phyloP scores from a whole-genome alignment of 2,888 invertebrate species.

The Escarpia spicata region DNA sequence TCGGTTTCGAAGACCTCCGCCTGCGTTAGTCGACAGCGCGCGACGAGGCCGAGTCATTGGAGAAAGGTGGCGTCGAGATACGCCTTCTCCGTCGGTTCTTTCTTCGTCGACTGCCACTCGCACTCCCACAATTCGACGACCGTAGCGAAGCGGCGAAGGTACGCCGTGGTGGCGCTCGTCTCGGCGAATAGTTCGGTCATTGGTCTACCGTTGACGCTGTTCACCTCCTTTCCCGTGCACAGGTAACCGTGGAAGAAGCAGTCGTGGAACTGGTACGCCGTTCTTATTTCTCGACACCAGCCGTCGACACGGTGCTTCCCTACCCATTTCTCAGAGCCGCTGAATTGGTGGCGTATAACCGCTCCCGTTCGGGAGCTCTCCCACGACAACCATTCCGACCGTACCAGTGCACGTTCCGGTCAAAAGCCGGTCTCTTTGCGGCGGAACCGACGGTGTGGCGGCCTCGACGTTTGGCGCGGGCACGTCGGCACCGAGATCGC shows the following conservation, averaged over 20 bases:
- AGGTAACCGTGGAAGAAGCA: neutral
- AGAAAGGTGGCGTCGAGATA: too few relatives aligned
- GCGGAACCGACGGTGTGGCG: too few relatives aligned
- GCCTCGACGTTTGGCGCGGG: too few relatives aligned
- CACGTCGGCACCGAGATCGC: neutral
- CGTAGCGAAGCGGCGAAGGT: neutral
- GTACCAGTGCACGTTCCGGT: too few relatives aligned
- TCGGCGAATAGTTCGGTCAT: neutral
- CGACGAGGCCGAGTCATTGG: too few relatives aligned
- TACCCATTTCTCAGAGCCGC: neutral
- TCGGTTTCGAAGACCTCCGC: too few relatives aligned
- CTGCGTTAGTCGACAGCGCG: too few relatives aligned
- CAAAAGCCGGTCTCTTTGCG: too few relatives aligned
- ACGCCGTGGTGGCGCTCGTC: neutral
- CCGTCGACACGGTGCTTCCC: neutral
- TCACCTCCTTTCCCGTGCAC: neutral
- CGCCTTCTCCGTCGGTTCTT: neutral
- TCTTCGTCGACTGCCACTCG: neutral
- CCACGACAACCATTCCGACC: neutral
- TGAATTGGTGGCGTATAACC: neutral
- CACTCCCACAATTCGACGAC: neutral
- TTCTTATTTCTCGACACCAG: neutral
- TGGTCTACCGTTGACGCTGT: neutral
- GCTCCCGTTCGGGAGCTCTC: neutral
- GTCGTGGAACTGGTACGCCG: neutral